Base-by-base conservation (phyloP, 2,113 vertebrate genomes). In the Pterocles gutturalis region DNA sequence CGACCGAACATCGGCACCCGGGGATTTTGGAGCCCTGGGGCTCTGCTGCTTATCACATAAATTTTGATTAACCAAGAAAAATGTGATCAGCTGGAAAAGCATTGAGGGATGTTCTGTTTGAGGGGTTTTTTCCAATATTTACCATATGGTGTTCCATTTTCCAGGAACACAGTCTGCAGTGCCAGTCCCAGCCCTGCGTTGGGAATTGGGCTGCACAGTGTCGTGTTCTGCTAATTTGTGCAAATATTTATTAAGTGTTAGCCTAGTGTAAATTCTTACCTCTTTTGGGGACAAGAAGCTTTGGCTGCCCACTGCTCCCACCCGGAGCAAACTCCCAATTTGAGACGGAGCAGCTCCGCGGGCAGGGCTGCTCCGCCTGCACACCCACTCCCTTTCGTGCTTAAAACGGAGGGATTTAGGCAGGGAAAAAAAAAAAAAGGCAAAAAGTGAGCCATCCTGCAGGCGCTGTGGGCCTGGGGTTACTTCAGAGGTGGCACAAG, bases 1-100 rank as follows among this genome's bases (percentile, higher is more conserved):
- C 19, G 54, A 18, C 48, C 1, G 0, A 46, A 12, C 16, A 10
- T 31, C 1, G 0, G 28, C 5, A 2, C 17, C 26, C 19, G 62
- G 41, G 15, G 55, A 5, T 70, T 70, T 28, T 33, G 31, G 41
- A 90, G 41, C 11, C 41, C 17, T 0, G 4, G 34, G 28, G 55
- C 55, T 62, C 28, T 41, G 75, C 51, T 70, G 70, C 81, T 69
- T 54, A 12, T 25, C 41, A 13, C 36, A 11, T 33, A 45, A 36
- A 49, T 80, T 64, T 87, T 21, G 67, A 78, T 76, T 55, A 72
- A 60, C 79, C 53, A 31, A 66, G 21, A 28, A 64, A 60, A 85
- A 77, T 25, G 46, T 31, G 21, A 58, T 77, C 61, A 28, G 70
- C 60, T 83, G 83, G 67, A 72, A 76, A 77, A 95, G 55, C 57